Evolutionary conservation across 2,797 vertebrate genomes (phyloP).

Genomic region (Pseudochirops corinnae): DNA sequence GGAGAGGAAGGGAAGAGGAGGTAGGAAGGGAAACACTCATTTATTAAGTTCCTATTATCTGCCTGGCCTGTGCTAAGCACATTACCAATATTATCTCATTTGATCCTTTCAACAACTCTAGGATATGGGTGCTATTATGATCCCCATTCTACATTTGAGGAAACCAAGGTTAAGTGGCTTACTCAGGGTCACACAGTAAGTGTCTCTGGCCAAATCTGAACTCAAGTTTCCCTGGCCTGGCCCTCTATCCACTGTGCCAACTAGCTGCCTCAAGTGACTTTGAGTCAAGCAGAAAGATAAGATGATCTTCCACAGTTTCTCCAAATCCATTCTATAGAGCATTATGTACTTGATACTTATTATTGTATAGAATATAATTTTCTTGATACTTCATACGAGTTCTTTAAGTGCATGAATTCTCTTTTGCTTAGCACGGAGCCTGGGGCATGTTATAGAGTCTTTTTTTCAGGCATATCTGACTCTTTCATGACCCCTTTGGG

Average conservation of each 20-base stretch:
- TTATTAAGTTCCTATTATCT: not conserved
- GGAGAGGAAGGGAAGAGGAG: not conserved
- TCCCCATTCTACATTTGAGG: not conserved
- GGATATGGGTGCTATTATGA: not conserved
- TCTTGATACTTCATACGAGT: not conserved
- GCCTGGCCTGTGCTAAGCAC: not conserved
- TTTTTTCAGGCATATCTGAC: too few species aligned
- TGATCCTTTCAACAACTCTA: not conserved
- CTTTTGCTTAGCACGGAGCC: not conserved
- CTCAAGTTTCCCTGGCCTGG: not conserved
- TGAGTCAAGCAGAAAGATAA: not conserved
- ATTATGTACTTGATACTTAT: not conserved
- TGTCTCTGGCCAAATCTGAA: not conserved
- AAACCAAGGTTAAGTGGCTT: not conserved
- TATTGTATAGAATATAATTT: not conserved
- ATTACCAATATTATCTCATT: not conserved
- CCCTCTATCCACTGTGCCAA: not conserved
- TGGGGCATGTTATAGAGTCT: too few species aligned
- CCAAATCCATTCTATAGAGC: not conserved
- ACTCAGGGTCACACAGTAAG: not conserved
- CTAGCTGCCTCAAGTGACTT: not conserved
- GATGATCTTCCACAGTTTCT: not conserved
- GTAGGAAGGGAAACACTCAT: not conserved
- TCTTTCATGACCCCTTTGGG: too few species aligned
- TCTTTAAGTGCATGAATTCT: not conserved